A percentile compares a stretch with the other conserved stretches of the same genome.
Evolutionary conservation across 30 jellyfish, hydroid and myxozoan genomes (phyloP).

Genomic region (Hydra vulgaris): DNA sequence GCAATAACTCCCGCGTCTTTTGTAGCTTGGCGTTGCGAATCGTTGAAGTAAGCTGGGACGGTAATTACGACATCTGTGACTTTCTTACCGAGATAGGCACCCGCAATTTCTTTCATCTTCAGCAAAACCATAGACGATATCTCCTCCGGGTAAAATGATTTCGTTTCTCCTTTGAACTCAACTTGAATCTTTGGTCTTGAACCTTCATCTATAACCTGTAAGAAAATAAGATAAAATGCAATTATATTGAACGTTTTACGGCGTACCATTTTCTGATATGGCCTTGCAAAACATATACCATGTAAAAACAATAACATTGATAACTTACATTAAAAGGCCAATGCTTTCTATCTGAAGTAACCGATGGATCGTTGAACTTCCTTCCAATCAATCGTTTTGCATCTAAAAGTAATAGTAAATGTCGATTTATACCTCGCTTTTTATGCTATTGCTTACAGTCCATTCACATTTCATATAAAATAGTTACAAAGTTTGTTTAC

Average conservation of each 20-base stretch:
- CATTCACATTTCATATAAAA: no score
- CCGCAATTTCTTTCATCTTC: conserved; percentile 96
- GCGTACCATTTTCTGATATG: no score
- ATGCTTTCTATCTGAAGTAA: conserved; percentile 35
- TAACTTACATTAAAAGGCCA: conserved; percentile 76
- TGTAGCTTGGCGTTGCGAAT: conserved; percentile 93
- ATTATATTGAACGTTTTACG: no score
- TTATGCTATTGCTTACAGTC: no score
- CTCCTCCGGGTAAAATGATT: conserved; percentile 84
- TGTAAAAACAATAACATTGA: no score
- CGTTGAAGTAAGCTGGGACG: conserved; percentile 97
- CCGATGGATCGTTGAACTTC: conserved; percentile 42
- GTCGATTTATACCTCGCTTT: no score
- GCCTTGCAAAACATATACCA: no score
- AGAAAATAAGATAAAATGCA: no score
- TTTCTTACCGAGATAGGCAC: conserved; percentile 75
- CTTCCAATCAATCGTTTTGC: conserved; percentile 95
- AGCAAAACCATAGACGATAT: conserved; percentile 92
- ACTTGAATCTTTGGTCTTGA: conserved; percentile 72
- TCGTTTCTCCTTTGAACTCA: conserved; percentile 54
- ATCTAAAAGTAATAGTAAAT: no score
- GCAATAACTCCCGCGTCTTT: conserved; percentile 98
- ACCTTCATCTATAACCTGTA: conserved; percentile 61
- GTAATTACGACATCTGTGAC: conserved; percentile 85
- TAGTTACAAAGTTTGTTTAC: no score